Base-by-base conservation (phyloP, 2,888 invertebrate species). In the Tricholauxania praeusta region DNA sequence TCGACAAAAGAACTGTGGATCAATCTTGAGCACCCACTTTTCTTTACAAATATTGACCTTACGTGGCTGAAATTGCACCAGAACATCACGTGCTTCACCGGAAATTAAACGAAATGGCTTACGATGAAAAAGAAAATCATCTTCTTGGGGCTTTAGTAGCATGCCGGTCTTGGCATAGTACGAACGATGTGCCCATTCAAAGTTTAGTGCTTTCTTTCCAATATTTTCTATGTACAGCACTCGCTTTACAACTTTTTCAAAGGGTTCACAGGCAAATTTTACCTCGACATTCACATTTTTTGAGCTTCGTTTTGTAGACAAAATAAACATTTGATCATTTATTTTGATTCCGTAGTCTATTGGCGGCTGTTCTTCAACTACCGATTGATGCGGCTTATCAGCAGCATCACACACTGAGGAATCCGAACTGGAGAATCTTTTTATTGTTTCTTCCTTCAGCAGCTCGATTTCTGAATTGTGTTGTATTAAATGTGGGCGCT, bases 191-290 rank as follows among this genome's bases (percentile, higher is more conserved):
- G 68, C 6, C 85, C 84, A 84, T 7, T 78, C 76, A 62, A 79
- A 83, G 22, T 72, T 78, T 10, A 84, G 19, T 0, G 79, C 69
- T 17, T 73, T 75, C 0, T 51, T 71, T 1, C 85, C 85, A 6
- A 85, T 67, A 64, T 84, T 84, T 71, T 84, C 79, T 15, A 84
- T 12, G 32, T 76, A 79, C 12, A 85, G 48, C 2, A 81, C 73
- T 5, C 79, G 76, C 70, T 81, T 80, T 0, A 72, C 1, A 1
- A 79, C 73, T 0, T 71, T 72, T 52, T 82, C 73, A 57, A 74
- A 85, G 0, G 85, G 85, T 3, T 77, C 74, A 14, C 83, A 82
- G 6, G 79, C 72, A 47, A 85, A 83, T 15, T 70, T 2, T 1
- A 76, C 47, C 6, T 78, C 47, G 0, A 74, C 28, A 1, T 82